Evolutionary conservation across 2,888 invertebrate species (phyloP), one percentile per base, ranked within the genome.

Genomic region (Opisthograptis luteolata): DNA sequence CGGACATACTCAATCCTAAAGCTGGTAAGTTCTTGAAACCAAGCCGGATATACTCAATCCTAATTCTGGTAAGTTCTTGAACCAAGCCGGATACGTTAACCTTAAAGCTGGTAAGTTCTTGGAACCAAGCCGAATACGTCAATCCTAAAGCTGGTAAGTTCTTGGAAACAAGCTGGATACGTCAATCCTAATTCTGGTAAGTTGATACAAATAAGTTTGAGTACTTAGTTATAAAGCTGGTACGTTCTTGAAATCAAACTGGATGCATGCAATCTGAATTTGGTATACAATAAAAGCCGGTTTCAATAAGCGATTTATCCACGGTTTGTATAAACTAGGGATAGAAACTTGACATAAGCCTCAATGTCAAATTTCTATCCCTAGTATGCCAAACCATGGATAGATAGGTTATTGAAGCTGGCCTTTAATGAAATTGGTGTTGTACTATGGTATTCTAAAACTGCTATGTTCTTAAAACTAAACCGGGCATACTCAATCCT

Each of bases 21-120:
- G 64, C 84, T 58, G 89, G 89, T 89, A 45, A 79, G 79, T 59
- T 10, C 6, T 12, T 28, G 1, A 5, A 50, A 77, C 81, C 8
- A 88, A 87, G 36, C 88, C 87, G 3, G 88, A 88, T 31, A 87
- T 88, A 47, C 64, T 88, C 44, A 86, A 87, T 53, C 88, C 87
- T 41, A 87, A 87, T 55, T 64, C 84, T 58, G 88, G 88, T 89
- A 45, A 78, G 78, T 3, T 3, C 2, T 17, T 17, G 17, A 17
- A 17, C 2, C 5, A 17, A 17, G 17, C 17, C 5, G 17, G 3
- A 17, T 5, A 5, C 5, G 5, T 17, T 17, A 3, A 87, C 53
- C 89, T 88, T 42, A 88, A 87, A 57, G 64, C 84, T 58, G 89
- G 89, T 89, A 45, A 79, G 79, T 59, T 10, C 6, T 12, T 28